Evolutionary conservation across 1,140 invertebrate genomes (phyloP).

Genomic region (Aphelinus atriplicis): DNA sequence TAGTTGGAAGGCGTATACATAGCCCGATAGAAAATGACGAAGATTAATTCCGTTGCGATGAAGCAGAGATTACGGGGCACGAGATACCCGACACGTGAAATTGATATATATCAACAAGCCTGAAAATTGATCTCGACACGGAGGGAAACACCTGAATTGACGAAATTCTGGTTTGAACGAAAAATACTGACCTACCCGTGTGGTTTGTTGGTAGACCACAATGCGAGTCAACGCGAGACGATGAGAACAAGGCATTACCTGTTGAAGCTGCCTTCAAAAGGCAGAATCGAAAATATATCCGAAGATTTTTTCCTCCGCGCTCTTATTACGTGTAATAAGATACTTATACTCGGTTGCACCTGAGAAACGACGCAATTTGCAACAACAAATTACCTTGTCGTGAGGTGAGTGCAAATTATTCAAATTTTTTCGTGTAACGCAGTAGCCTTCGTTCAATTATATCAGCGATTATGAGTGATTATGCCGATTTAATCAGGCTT

Average conservation of each 20-base stretch:
- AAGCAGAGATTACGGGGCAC: background rate
- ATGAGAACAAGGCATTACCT: too few species aligned
- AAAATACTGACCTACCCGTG: background rate
- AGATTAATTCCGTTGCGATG: background rate
- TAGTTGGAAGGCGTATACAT: too few species aligned
- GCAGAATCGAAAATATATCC: too few species aligned
- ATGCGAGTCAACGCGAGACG: background rate
- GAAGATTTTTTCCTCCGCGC: background rate
- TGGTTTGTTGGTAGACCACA: slow-evolving; percentile 1
- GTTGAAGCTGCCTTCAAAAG: slow-evolving; percentile 9
- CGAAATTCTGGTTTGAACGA: slow-evolving; percentile 2
- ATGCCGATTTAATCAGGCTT: background rate
- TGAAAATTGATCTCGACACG: slow-evolving; percentile 8
- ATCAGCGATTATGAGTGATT: background rate
- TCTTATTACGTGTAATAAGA: slow-evolving; percentile 3
- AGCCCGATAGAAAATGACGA: too few species aligned
- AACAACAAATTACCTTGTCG: too few species aligned
- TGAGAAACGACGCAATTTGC: too few species aligned
- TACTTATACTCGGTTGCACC: background rate
- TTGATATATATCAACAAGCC: background rate
- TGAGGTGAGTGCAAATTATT: background rate
- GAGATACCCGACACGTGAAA: slow-evolving; percentile 1
- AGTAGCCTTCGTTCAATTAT: background rate
- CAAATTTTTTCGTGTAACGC: too few species aligned
- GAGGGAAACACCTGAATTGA: slow-evolving; percentile 10